Evolutionary conservation across 92 coral and sea anemone genomes (phyloP), one percentile per base, ranked within the genome.

Genomic region (Zoanthus sociatus): DNA sequence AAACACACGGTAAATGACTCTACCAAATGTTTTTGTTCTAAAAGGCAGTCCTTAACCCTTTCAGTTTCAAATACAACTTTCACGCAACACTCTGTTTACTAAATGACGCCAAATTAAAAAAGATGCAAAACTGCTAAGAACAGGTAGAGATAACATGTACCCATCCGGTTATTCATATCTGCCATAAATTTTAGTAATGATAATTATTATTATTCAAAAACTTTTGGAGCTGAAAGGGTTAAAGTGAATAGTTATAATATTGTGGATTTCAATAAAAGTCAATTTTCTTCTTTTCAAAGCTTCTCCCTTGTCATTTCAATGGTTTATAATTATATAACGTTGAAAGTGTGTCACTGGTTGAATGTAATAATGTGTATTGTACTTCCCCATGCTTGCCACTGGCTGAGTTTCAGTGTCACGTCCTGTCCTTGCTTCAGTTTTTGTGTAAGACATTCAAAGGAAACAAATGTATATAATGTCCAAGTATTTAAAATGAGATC

Each of bases 141-240:
- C 5, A 51, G 7, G 56, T 77, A 47, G 26, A 77, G 26, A 53
- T 77, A 21, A 5, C 44, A 37, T 26, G 54, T 77, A 12, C 31
- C 46, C 4, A 69, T 1, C 30, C 69, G 17, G 20, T 63, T 20
- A 17, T 75, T 21, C 60, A 7, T 9, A 46, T 48, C 33, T 75
- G 47, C 31, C 37, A 58, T 18, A 18, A 18, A 2, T 45, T 69
- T 69, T 33, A 77, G 26, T 26, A 37, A 51, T 12, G 9, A 51
- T 53, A 37, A 33, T 9, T n/a, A n/a, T 8, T 33, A 18, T 32
- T 47, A 13, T 54, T 26, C 9, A 54, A 50, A 9, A 14, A 63
- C 12, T 53, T 10, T 77, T 77, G 68, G 67, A 58, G 20, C 82
- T 77, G 68, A 77, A 77, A 76, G 42, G 79, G 66, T 53, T 76